Conservation (phyloP, 2,113 vertebrate species). For the Cygnus buccinator region DNA sequence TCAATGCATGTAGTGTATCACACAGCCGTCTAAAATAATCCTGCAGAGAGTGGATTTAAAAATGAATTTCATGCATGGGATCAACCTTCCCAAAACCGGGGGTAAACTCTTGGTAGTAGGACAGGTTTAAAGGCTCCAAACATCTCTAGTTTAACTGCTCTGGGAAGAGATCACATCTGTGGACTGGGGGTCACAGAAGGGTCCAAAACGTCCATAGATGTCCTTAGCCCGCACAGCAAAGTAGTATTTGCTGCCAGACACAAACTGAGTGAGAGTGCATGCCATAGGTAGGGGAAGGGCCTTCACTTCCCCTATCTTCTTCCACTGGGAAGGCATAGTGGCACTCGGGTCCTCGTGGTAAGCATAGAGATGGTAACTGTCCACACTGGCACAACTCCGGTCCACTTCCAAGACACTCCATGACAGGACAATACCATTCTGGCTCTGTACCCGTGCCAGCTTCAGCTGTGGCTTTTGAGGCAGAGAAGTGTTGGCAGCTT, state of each 20-base stretch:
- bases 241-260: slow-evolving; percentile 96
- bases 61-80: slow-evolving; percentile 78
- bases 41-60: slow-evolving; percentile 75
- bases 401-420: slow-evolving; percentile 96
- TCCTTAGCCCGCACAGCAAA: slow-evolving; percentile 97
- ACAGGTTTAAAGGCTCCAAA: slow-evolving; percentile 62
- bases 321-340: slow-evolving; percentile 89
- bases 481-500: slow-evolving; percentile 86
- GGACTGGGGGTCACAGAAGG: slow-evolving; percentile 98
- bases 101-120: slow-evolving; percentile 42
- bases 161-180: slow-evolving; percentile 92
- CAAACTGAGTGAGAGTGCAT: slow-evolving; percentile 97
- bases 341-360: slow-evolving; percentile 85
- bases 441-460: slow-evolving; percentile 90
- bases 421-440: slow-evolving; percentile 95
- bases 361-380: slow-evolving; percentile 98
- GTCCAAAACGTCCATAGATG: slow-evolving; percentile 93
- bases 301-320: slow-evolving; percentile 98
- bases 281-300: slow-evolving; percentile 97
- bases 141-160: slow-evolving; percentile 77
- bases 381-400: slow-evolving; percentile 89
- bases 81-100: slow-evolving; percentile 67
- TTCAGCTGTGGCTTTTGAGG: slow-evolving; percentile 88
- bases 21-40: slow-evolving; percentile 70
- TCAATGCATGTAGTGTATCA: slow-evolving; percentile 78